A percentile compares a stretch with the other conserved stretches of the same genome.
These are phyloP conservation scores for Saccostrea echinata DNA, from an alignment of 1,140 invertebrate species.

Conservation along the genomic window DNA sequence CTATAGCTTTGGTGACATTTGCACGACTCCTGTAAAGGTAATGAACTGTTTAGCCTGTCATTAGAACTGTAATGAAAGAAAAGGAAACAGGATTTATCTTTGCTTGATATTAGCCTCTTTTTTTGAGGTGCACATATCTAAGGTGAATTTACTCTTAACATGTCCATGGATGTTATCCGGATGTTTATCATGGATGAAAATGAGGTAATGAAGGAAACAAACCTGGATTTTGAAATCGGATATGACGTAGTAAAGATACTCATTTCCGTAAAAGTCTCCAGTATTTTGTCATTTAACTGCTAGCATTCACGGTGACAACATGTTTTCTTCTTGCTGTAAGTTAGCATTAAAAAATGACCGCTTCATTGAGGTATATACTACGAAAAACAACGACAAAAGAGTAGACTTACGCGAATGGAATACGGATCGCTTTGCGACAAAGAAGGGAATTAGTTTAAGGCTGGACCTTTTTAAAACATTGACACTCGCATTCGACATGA, in stretches of 20 bases:
- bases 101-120: too few species aligned
- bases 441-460: conserved; percentile 5
- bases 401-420: conserved; percentile 17
- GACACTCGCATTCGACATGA: neutral
- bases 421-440: neutral
- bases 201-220: too few species aligned
- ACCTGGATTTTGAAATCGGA: neutral
- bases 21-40: neutral
- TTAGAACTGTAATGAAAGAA: neutral
- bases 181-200: too few species aligned
- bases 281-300: neutral
- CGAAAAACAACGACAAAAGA: conserved; percentile 15
- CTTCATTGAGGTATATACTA: neutral
- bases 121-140: too few species aligned
- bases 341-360: neutral
- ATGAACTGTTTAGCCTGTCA: neutral
- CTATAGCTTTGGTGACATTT: too few species aligned
- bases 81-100: too few species aligned
- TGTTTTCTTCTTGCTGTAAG: conserved; percentile 22
- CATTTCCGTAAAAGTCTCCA: neutral
- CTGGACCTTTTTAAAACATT: neutral
- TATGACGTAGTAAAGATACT: neutral
- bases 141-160: too few species aligned
- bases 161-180: too few species aligned
- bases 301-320: conserved; percentile 14